A percentile compares a stretch with the other conserved stretches of the same genome.
These are phyloP conservation scores for Melanerpes aurifrons DNA, from an alignment of 2,113 vertebrate species.

Conservation along the genomic window DNA sequence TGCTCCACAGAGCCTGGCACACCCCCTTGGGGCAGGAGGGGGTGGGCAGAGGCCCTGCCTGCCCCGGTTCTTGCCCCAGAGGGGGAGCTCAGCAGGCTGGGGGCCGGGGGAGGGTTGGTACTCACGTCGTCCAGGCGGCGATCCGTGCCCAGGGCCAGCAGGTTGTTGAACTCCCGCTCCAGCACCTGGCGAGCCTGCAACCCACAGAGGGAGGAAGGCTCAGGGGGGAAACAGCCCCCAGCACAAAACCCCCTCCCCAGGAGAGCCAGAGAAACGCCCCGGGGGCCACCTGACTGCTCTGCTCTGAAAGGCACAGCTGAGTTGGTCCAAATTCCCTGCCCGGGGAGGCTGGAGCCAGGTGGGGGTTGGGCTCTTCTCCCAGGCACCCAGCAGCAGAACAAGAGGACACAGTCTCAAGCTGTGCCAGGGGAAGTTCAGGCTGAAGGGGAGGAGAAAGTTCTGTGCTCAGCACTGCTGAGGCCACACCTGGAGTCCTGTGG, in stretches of 20 bases:
- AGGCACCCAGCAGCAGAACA: too few species aligned
- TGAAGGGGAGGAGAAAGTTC: too few species aligned
- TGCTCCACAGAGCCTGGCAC: not conserved
- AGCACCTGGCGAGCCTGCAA: conserved; percentile 93
- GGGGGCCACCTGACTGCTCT: accelerated
- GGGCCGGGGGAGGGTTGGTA: not conserved
- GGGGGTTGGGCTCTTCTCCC: too few species aligned
- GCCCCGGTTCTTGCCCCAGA: not conserved
- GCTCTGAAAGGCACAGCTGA: not conserved
- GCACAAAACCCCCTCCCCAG: not conserved
- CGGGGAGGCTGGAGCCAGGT: too few species aligned
- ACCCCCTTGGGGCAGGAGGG: not conserved
- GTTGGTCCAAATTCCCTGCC: not conserved
- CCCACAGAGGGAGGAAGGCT: not conserved
- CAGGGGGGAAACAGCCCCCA: not conserved
- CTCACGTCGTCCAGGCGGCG: conserved; percentile 93
- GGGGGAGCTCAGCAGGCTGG: not conserved
- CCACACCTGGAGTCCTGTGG: too few species aligned
- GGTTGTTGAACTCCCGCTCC: conserved; percentile 96
- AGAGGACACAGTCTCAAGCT: too few species aligned
- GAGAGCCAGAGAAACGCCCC: not conserved
- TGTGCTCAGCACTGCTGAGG: too few species aligned
- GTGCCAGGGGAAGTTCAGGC: too few species aligned
- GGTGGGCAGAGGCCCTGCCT: not conserved
- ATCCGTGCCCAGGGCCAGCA: conserved; percentile 92